Evolutionary conservation across 1,140 invertebrate genomes (phyloP).

Genomic region (Drosophila gunungcola): DNA sequence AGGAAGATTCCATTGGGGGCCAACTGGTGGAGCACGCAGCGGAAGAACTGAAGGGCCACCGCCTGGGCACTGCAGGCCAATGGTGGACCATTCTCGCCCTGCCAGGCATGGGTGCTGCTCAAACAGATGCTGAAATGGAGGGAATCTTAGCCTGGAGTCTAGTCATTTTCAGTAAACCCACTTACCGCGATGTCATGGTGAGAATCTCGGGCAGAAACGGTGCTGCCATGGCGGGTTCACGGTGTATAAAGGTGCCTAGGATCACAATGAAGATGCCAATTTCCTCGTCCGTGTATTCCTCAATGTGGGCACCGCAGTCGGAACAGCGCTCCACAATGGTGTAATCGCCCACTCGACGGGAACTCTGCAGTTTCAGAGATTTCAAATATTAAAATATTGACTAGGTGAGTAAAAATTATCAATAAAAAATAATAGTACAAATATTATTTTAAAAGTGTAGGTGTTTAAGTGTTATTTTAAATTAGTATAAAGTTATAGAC

Average conservation of each 20-base stretch:
- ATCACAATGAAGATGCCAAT: conserved; percentile 97
- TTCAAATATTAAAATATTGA: no score
- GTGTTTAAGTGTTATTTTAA: no score
- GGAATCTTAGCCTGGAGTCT: not conserved
- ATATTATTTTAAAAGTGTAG: no score
- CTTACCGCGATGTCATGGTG: conserved; percentile 93
- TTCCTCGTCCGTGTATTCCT: conserved; percentile 99
- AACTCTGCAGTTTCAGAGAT: conserved; percentile 85
- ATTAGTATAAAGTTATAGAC: no score
- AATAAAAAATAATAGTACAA: no score
- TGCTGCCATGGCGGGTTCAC: conserved; percentile 97
- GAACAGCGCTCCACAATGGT: conserved; percentile 89
- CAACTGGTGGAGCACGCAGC: conserved; percentile 98
- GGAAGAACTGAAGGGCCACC: conserved; percentile 98
- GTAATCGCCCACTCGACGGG: conserved; percentile 89
- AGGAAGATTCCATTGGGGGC: conserved; percentile 98
- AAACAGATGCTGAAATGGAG: conserved; percentile 88
- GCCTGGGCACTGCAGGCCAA: conserved; percentile 95
- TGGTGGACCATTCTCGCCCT: conserved; percentile 94
- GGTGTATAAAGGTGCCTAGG: conserved; percentile 97
- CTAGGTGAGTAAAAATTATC: no score
- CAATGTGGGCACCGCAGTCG: conserved; percentile 92
- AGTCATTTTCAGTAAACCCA: not conserved
- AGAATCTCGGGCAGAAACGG: conserved; percentile 96
- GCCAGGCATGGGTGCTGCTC: conserved; percentile 94